Evolutionary conservation across 2,113 vertebrate species (phyloP).

Genomic region (Merops nubicus): DNA sequence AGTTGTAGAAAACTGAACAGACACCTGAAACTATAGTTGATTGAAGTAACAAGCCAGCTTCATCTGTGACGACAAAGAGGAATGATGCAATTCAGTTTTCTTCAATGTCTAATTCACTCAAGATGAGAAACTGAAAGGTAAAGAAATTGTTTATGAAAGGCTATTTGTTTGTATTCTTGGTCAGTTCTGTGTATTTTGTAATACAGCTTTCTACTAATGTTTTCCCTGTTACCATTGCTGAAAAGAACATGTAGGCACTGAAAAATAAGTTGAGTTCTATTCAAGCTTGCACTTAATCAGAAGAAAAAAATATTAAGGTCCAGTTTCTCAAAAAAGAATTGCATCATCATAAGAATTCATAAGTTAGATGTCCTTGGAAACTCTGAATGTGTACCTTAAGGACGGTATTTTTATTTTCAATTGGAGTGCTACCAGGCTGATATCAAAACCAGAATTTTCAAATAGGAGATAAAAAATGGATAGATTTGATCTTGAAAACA

Average conservation of each 20-base stretch:
- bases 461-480: neutral
- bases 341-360: neutral
- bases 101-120: neutral
- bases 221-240: neutral
- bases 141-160: neutral
- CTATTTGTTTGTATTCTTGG: neutral
- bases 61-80: neutral
- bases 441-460: neutral
- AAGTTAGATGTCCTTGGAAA: neutral
- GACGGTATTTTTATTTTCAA: neutral
- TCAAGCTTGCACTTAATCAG: neutral
- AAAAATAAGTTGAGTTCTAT: neutral
- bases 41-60: neutral
- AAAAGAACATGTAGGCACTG: neutral
- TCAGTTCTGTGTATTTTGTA: neutral
- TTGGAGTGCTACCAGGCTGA: neutral
- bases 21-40: neutral
- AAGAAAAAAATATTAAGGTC: neutral
- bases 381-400: neutral
- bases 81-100: neutral
- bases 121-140: neutral
- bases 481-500: neutral
- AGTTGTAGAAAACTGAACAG: neutral
- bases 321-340: neutral
- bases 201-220: neutral